Evolutionary conservation across 2,797 vertebrate species (phyloP), one percentile per base, ranked within the genome.

Genomic region (Hipposideros larvatus): DNA sequence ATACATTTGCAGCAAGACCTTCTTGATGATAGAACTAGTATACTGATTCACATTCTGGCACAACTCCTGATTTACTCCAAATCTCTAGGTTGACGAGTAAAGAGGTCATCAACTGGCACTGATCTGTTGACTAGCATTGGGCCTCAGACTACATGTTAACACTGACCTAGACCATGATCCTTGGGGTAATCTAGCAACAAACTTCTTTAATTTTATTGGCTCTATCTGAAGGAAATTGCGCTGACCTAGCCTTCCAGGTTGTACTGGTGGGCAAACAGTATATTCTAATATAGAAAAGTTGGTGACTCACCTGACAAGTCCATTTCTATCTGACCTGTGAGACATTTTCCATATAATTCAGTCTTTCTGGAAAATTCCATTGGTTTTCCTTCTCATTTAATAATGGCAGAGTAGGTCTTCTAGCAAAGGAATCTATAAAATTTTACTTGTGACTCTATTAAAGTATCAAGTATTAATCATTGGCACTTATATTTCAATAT

Each of bases 401-500:
- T 90, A 90, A 85, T 87, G 66, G 5, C 41, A 93, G 16, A 28
- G 87, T 51, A 90, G 31, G 22, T 91, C 43, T 87, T 90, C 31
- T 48, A 89, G 59, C 34, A 96, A 84, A 78, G 11, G 37, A 68
- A 78, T 86, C n/a, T 87, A 43, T 65, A 87, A 87, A 73, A 55
- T 78, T 92, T 95, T 92, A 73, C 63, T 94, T 74, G 46, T 37
- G 31, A 28, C 13, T 89, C 2, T 79, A 94, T 55, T 95, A 46
- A 78, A 87, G 21, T 91, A 34, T 31, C 11, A 96, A 86, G 1
- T 75, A 87, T 92, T 90, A 75, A 87, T 91, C 65, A n/a, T 34
- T 80, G 63, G 2, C n/a, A 86, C 41, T 90, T 95, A 19, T 70
- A 74, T 94, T 95, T 96, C 65, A 90, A 24, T 94, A 87, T 74